Evolutionary conservation across 2,797 vertebrate species (phyloP), one percentile per base, ranked within the genome.

Genomic region (Clamator glandarius): DNA sequence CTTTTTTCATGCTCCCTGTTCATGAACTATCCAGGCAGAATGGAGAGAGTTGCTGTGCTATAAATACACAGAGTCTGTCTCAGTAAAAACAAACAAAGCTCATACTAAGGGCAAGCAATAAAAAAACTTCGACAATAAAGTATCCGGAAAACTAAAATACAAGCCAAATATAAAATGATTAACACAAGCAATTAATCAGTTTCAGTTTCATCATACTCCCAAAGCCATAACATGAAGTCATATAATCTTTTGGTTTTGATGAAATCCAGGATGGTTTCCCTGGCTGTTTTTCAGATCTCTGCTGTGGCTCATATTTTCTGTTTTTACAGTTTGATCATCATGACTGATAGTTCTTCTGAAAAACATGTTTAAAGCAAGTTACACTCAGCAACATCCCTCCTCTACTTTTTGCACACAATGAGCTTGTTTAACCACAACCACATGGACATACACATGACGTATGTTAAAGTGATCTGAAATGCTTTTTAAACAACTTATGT

Each of bases 51-150:
- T 73, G 75, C 29, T 81, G 59, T 6, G 6, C 79, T 93, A 86
- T 57, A 81, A 95, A 95, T 93, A 92, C 11, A 24, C 87, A 54
- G 72, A 61, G 83, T 41, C 39, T 92, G 83, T 48, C 90, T 93
- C 87, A 84, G 68, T 64, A 69, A 87, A 97, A 96, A 79, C 29
- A 91, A 94, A 92, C 39, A 93, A 85, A 95, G 93, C 58, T 29
- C 31, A 52, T n/a, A 42, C 28, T 52, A 50, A 82, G 91, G 86
- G 92, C 24, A 10, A 72, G 57, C 42, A 72, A 89, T 79, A 77
- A 90, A 79, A 79, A 86, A 78, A 70, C 50, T 87, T 87, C 80
- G 57, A 91, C 78, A 96, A 74, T 81, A 82, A 96, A 96, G 62
- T 55, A 87, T 59, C 39, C 77, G 54, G 84, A 87, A 96, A 93